Percentiles rank a stretch among this genome's conserved stretches.
Evolutionary conservation across 1,140 invertebrate species (phyloP).

Genomic region (Diabrotica undecimpunctata): DNA sequence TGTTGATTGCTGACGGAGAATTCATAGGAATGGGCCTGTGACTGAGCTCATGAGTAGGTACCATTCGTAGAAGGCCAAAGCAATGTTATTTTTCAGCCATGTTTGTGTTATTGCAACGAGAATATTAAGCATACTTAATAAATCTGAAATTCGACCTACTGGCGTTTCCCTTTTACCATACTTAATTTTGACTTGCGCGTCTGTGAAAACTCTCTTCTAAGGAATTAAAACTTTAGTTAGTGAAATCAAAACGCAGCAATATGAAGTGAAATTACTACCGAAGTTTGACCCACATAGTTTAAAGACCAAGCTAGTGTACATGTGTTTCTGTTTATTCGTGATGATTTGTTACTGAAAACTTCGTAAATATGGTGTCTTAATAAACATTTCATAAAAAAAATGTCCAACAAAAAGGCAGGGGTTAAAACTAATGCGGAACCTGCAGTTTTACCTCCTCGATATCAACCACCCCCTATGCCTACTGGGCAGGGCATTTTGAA

Average conservation of each 20-base stretch:
- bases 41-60: background rate
- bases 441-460: constrained; percentile 56
- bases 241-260: constrained; percentile 15
- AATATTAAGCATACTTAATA: background rate
- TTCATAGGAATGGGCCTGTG: background rate
- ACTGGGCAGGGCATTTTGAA: constrained; percentile 53
- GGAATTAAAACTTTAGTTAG: background rate
- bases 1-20: background rate
- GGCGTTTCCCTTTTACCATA: background rate
- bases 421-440: constrained; percentile 9
- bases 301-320: constrained; percentile 10
- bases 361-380: constrained; percentile 12
- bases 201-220: background rate
- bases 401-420: constrained; percentile 18
- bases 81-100: constrained; percentile 17
- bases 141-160: background rate
- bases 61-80: constrained; percentile 10
- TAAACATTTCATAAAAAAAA: constrained; percentile 5
- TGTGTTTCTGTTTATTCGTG: background rate
- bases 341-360: background rate
- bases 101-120: background rate
- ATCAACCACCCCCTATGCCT: constrained; percentile 62
- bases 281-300: constrained; percentile 17
- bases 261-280: constrained; percentile 9
- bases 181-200: background rate